Conservation (phyloP, 1,140 invertebrate species). For the Zaprionus kolodkinae region DNA sequence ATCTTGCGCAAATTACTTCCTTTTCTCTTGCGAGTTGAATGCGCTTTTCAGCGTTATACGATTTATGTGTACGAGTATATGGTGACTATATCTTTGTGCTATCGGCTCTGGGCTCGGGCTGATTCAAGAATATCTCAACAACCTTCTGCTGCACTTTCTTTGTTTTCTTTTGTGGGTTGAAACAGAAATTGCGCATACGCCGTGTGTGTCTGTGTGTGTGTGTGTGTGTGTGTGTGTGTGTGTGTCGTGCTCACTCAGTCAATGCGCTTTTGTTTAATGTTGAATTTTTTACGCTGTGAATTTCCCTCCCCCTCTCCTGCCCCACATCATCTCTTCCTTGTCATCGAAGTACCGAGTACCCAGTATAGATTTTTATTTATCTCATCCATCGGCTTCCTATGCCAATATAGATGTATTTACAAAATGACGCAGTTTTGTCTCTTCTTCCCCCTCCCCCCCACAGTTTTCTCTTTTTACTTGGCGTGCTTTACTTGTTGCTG, state of each 20-base stretch:
- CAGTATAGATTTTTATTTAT: constrained; percentile 18
- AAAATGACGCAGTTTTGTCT: constrained; percentile 73
- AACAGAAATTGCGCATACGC: constrained; percentile 78
- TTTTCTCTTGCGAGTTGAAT: constrained; percentile 41
- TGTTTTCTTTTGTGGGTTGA: constrained; percentile 49
- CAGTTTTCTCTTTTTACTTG: constrained; percentile 29
- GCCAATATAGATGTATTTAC: constrained; percentile 45
- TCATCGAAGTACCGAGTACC: constrained; percentile 16
- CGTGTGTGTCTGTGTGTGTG: constrained; percentile 32
- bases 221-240: constrained; percentile 2
- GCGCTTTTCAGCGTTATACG: constrained; percentile 19
- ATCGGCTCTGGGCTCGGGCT: constrained; percentile 57
- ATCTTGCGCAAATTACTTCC: background rate
- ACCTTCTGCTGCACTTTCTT: constrained; percentile 49
- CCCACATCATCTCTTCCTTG: background rate
- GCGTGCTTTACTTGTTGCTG: constrained; percentile 71
- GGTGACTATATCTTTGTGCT: constrained; percentile 24
- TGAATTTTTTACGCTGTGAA: constrained; percentile 61
- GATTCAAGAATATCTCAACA: constrained; percentile 64
- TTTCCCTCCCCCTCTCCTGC: constrained; percentile 11
- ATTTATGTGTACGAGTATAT: background rate
- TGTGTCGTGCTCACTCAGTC: constrained; percentile 31
- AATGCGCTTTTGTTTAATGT: constrained; percentile 58
- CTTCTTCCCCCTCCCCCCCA: background rate
- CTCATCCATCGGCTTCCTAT: constrained; percentile 43